Percentiles rank a stretch among this genome's conserved stretches.
Evolutionary conservation across 23 tunicate species (phyloP).

Genomic region (Ciona savignyi): DNA sequence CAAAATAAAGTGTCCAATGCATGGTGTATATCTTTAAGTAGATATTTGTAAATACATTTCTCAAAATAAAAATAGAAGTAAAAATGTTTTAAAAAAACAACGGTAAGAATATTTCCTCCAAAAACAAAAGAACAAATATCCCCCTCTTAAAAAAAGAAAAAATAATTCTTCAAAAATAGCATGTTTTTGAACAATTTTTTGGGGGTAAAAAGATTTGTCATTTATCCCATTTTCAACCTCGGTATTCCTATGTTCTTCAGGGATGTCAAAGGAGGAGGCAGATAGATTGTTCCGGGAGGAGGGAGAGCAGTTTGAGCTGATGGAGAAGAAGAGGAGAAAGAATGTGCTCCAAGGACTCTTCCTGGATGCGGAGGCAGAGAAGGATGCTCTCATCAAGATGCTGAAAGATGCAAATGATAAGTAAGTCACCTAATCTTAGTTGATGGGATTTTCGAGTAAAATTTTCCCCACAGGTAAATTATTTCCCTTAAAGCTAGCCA

Average conservation of each 20-base stretch:
- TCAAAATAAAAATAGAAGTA: too few species aligned
- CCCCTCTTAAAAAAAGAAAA: not conserved
- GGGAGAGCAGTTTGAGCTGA: slow-evolving; percentile 33
- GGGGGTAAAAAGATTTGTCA: not conserved
- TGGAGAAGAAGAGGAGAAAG: slow-evolving; percentile 44
- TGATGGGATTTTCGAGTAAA: not conserved
- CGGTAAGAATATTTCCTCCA: too few species aligned
- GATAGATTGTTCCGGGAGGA: slow-evolving; percentile 43
- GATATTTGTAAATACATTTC: too few species aligned
- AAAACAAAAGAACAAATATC: too few species aligned
- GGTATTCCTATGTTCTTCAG: slow-evolving; percentile 14
- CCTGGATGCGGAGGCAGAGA: slow-evolving; percentile 62
- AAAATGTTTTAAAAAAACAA: too few species aligned
- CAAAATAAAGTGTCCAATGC: too few species aligned
- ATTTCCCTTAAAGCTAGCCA: not conserved
- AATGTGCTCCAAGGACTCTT: slow-evolving; percentile 67
- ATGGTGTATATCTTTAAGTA: too few species aligned
- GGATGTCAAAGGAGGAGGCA: slow-evolving; percentile 79
- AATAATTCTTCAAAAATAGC: not conserved
- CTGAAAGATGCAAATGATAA: slow-evolving; percentile 39
- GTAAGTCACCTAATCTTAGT: slow-evolving; percentile 15
- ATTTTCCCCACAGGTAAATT: too few species aligned
- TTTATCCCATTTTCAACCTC: not conserved
- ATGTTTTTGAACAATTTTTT: slow-evolving; percentile 17
- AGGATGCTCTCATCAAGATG: slow-evolving; percentile 33